These are phyloP conservation scores for Oreonectes daqikongensis DNA, from an alignment of 2,797 vertebrate genomes.

Conservation along the genomic window DNA sequence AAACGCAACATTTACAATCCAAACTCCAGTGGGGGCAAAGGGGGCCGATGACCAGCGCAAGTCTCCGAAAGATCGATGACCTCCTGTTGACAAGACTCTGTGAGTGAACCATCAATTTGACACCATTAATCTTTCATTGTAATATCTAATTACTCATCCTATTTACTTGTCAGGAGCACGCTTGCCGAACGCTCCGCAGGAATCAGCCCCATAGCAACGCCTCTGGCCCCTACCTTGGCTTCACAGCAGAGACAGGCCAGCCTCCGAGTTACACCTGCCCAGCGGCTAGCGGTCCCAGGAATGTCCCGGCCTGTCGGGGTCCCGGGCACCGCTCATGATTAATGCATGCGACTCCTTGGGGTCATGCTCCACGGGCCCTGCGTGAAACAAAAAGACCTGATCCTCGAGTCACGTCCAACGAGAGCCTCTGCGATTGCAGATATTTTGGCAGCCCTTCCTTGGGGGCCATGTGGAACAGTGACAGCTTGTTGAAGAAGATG, in stretches of 20 bases:
- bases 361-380: conserved; percentile 69
- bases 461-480: conserved; percentile 31
- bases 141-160: conserved; percentile 63
- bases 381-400: conserved; percentile 67
- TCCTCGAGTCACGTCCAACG: conserved; percentile 67
- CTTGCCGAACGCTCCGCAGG: conserved; percentile 50
- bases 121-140: conserved; percentile 63
- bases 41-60: not conserved
- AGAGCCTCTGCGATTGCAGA: conserved; percentile 43
- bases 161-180: conserved; percentile 57
- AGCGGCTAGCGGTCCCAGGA: conserved; percentile 71
- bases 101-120: conserved; percentile 53
- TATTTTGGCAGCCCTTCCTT: conserved; percentile 64
- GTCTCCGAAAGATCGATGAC: conserved; percentile 4
- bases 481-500: conserved; percentile 61
- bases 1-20: conserved; percentile 68
- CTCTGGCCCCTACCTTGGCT: conserved; percentile 59
- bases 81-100: not conserved
- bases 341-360: conserved; percentile 67
- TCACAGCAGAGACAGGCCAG: conserved; percentile 57
- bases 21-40: conserved; percentile 60
- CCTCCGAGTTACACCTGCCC: conserved; percentile 66
- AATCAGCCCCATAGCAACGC: conserved; percentile 55
- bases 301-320: conserved; percentile 67
- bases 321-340: conserved; percentile 60